These are phyloP conservation scores for Podiceps cristatus DNA, from an alignment of 2,113 vertebrate genomes.

Conservation along the genomic window DNA sequence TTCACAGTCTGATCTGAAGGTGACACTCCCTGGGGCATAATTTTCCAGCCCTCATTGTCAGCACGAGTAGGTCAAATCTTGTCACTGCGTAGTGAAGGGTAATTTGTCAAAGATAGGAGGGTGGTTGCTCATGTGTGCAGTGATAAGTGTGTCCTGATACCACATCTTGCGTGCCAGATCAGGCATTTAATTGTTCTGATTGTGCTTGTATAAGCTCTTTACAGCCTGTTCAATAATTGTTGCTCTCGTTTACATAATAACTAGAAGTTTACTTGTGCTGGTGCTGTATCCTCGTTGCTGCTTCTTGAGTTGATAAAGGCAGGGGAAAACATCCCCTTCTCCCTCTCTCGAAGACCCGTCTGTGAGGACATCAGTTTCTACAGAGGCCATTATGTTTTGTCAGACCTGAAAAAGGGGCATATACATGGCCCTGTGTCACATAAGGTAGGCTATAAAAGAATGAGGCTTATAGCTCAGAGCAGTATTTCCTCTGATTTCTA, in stretches of 20 bases:
- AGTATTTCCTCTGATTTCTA: neutral
- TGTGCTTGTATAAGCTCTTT: neutral
- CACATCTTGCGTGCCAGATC: neutral
- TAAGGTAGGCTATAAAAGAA: neutral
- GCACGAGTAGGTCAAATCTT: neutral
- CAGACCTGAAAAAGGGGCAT: neutral
- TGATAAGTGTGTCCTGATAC: neutral
- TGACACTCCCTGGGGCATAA: neutral
- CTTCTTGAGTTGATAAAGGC: neutral
- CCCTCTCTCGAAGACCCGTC: neutral
- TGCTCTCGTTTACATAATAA: neutral
- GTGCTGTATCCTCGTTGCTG: neutral
- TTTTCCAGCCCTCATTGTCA: neutral
- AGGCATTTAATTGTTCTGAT: neutral
- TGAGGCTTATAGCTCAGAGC: neutral
- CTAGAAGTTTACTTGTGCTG: neutral
- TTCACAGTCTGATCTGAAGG: neutral
- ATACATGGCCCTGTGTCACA: fast-evolving
- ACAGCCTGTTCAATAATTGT: neutral
- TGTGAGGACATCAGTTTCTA: neutral
- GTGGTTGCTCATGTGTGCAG: neutral
- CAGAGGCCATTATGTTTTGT: neutral
- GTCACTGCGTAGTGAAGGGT: neutral
- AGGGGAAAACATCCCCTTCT: neutral
- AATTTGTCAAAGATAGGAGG: neutral